These are phyloP conservation scores for Byasa hedistus DNA, from an alignment of 2,888 invertebrate genomes.

Conservation along the genomic window DNA sequence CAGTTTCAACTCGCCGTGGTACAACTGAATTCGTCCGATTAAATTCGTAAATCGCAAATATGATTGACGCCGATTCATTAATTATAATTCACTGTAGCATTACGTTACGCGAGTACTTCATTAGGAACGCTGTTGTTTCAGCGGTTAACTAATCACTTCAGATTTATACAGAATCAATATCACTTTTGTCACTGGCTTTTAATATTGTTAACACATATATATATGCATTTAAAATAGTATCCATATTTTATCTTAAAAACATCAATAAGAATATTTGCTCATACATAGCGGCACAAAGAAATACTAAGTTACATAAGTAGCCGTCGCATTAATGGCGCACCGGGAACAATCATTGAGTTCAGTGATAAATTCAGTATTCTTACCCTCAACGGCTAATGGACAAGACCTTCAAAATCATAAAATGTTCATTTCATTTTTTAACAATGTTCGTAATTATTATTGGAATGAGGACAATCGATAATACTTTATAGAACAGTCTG, in stretches of 20 bases:
- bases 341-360: not conserved
- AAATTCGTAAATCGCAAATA: constrained; percentile 15
- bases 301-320: not conserved
- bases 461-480: constrained; percentile 27
- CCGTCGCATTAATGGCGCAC: not conserved
- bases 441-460: constrained; percentile 1
- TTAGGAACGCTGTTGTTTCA: not conserved
- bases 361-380: constrained; percentile 8
- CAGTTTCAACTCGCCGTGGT: constrained; percentile 17
- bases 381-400: not conserved
- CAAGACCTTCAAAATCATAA: constrained; percentile 12
- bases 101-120: not conserved
- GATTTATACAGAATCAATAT: too few relatives aligned
- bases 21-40: constrained; percentile 18
- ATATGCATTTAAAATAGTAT: too few relatives aligned
- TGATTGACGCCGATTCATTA: constrained; percentile 3
- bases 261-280: too few relatives aligned
- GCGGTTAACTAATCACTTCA: not conserved
- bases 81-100: constrained; percentile 6
- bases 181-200: too few relatives aligned
- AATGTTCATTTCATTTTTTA: constrained; percentile 7
- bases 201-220: too few relatives aligned
- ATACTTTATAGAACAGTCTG: constrained; percentile 4
- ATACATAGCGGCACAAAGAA: not conserved
- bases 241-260: too few relatives aligned